A percentile compares a stretch with the other conserved stretches of the same genome.
Conservation (phyloP, 2,113 vertebrate species). For the Eclectus roratus region DNA sequence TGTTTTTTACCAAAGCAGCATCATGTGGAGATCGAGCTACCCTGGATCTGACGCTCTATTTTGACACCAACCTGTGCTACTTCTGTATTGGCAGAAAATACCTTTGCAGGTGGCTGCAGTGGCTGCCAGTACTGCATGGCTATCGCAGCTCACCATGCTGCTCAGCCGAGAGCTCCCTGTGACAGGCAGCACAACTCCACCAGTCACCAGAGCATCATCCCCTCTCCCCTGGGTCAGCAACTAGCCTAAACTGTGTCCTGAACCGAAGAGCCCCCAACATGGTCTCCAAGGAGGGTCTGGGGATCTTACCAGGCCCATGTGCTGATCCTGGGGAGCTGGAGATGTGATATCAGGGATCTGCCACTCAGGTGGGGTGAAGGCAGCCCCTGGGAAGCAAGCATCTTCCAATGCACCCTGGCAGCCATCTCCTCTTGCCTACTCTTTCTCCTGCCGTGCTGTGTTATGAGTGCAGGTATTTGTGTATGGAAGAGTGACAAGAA, state of each 20-base stretch:
- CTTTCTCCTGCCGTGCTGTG: neutral
- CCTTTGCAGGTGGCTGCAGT: accelerated
- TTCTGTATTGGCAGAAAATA: neutral
- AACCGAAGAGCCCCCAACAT: accelerated
- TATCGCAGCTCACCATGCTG: accelerated
- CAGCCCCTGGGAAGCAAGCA: neutral
- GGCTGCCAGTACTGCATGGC: too few species aligned
- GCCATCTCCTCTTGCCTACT: neutral
- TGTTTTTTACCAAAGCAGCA: neutral
- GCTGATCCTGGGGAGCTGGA: neutral
- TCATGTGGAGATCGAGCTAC: neutral
- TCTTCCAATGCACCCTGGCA: neutral
- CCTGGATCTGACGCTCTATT: neutral
- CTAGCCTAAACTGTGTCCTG: neutral
- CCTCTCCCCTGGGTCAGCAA: neutral
- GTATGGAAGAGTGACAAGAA: neutral
- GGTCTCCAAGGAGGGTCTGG: neutral
- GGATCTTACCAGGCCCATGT: accelerated
- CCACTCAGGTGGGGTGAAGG: accelerated
- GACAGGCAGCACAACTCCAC: accelerated
- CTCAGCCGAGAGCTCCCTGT: accelerated
- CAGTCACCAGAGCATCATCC: accelerated
- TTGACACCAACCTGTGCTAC: neutral
- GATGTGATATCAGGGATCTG: accelerated
- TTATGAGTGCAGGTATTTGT: accelerated